Conservation (phyloP, 1,140 invertebrate species). For the Megathymus violae region DNA sequence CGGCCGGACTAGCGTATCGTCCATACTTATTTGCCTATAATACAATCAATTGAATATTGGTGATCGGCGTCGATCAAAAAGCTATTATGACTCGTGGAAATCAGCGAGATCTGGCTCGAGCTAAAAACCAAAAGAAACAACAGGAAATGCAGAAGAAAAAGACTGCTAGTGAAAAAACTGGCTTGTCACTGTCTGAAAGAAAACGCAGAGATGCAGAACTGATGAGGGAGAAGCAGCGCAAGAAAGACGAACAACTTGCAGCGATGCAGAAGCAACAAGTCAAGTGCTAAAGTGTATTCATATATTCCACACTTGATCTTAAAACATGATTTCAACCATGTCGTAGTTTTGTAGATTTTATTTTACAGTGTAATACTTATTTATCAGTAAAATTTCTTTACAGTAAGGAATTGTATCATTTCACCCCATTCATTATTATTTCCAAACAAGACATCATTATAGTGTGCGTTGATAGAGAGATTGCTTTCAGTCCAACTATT, state of each 20-base stretch:
- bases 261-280: constrained; percentile 34
- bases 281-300: constrained; percentile 10
- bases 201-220: constrained; percentile 93
- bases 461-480: too few species aligned
- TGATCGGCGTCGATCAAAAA: constrained; percentile 38
- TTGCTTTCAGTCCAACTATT: too few species aligned
- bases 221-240: constrained; percentile 92
- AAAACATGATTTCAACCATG: constrained; percentile 4
- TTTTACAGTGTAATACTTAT: not conserved
- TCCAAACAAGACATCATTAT: too few species aligned
- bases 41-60: constrained; percentile 6
- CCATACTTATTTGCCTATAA: constrained; percentile 55
- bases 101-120: constrained; percentile 93
- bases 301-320: not conserved
- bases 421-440: too few species aligned
- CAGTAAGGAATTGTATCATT: not conserved
- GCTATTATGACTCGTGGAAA: constrained; percentile 87
- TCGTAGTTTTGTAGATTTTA: constrained; percentile 6
- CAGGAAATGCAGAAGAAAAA: constrained; percentile 88
- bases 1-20: constrained; percentile 82
- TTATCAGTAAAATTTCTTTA: constrained; percentile 11
- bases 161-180: constrained; percentile 87
- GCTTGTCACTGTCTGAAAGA: constrained; percentile 90
- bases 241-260: constrained; percentile 84
- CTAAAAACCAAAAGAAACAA: constrained; percentile 92